Percentiles rank a stretch among this genome's conserved stretches.
phyloP scores from a whole-genome alignment of 2,113 vertebrate species.

The Marmota monax region DNA sequence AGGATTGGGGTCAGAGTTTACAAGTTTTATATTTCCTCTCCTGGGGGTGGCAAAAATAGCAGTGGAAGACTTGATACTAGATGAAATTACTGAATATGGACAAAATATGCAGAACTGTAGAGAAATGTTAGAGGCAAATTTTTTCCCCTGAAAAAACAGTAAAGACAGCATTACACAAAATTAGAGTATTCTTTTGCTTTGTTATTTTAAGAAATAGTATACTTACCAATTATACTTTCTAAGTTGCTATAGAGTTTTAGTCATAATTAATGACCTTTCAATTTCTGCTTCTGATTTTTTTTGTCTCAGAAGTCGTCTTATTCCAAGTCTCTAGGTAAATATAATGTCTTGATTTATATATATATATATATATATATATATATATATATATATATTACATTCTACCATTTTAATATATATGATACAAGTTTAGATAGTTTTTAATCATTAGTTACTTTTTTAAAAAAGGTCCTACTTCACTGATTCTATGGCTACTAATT shows the following conservation, averaged over 20 bases:
- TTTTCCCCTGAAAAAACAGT: background rate
- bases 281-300: constrained; percentile 40
- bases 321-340: background rate
- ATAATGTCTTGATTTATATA: background rate
- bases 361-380: background rate
- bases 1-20: background rate
- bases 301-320: constrained; percentile 1
- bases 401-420: background rate
- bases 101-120: background rate
- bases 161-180: background rate
- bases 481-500: background rate
- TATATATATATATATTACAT: background rate
- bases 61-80: background rate
- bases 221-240: constrained; percentile 1
- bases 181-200: background rate
- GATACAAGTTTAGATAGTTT: background rate
- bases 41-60: background rate
- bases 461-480: background rate
- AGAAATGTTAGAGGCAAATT: background rate
- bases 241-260: background rate
- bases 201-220: background rate
- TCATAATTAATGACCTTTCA: background rate
- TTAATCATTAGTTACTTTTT: constrained; percentile 18
- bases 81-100: constrained; percentile 18
- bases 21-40: constrained; percentile 29